Conservation (phyloP, 1,140 invertebrate species). For the Diploscapter pachys region DNA sequence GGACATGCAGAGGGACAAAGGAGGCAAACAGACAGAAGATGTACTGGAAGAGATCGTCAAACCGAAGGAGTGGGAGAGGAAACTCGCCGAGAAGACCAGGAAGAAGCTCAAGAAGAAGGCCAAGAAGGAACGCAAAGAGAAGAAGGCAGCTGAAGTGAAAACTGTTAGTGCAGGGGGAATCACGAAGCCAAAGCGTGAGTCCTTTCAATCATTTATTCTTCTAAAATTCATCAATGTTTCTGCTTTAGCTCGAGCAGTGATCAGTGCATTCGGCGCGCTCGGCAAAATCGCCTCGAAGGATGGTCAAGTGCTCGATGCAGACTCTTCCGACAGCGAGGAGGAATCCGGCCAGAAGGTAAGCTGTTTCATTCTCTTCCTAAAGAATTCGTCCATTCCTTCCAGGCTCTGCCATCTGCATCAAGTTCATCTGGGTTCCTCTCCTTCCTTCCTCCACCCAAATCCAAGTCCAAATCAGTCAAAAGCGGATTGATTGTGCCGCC, state of each 20-base stretch:
- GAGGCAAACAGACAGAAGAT: background rate
- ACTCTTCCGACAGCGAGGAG: background rate
- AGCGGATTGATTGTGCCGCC: too few species aligned
- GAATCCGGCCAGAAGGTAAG: background rate
- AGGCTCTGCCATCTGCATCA: background rate
- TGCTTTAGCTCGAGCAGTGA: background rate
- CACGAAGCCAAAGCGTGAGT: background rate
- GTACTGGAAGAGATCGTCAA: slow-evolving; percentile 15
- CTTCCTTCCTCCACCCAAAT: background rate
- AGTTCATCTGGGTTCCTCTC: background rate
- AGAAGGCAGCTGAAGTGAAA: slow-evolving; percentile 11
- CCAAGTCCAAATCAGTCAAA: slow-evolving; percentile 1
- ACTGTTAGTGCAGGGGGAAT: background rate
- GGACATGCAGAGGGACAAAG: slow-evolving; percentile 2
- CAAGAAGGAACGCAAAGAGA: slow-evolving; percentile 12
- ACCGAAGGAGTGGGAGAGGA: slow-evolving; percentile 5
- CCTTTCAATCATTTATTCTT: background rate
- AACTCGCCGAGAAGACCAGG: slow-evolving; percentile 11
- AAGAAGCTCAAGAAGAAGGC: slow-evolving; percentile 11
- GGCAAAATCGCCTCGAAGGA: background rate
- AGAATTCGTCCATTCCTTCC: background rate
- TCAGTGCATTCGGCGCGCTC: slow-evolving; percentile 9
- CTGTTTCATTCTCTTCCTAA: background rate
- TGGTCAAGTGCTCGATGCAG: background rate
- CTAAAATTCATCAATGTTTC: background rate